Conservation (phyloP, 2,113 vertebrate species). For the Naja naja region DNA sequence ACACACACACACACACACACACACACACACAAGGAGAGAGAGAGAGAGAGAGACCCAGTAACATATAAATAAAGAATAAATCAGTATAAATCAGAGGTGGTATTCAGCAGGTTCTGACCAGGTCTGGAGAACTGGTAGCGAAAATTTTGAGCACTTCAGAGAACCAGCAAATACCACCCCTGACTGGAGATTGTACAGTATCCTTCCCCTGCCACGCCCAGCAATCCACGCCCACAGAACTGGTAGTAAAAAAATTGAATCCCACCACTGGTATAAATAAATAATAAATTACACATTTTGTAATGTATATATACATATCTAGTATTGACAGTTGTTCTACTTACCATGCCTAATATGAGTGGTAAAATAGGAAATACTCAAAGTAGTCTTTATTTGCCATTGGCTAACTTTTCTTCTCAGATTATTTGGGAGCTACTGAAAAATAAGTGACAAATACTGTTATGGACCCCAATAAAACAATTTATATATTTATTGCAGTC, state of each 20-base stretch:
- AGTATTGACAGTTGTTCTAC: neutral
- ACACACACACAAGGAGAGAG: too few species aligned
- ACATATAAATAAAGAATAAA: neutral
- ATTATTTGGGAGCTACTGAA: neutral
- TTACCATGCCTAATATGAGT: neutral
- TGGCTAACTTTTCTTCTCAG: neutral
- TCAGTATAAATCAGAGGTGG: neutral
- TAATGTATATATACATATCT: neutral
- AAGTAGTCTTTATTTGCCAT: neutral
- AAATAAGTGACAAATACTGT: neutral
- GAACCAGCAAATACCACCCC: too few species aligned
- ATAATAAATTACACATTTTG: neutral
- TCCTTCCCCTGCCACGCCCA: too few species aligned
- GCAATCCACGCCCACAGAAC: too few species aligned
- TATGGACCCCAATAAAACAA: neutral
- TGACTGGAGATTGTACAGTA: too few species aligned
- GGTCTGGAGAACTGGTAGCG: too few species aligned
- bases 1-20: neutral
- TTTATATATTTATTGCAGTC: neutral
- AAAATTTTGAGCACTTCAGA: too few species aligned
- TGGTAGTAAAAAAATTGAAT: too few species aligned
- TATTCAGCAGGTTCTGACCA: too few species aligned
- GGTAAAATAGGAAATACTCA: neutral
- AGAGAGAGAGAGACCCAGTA: neutral
- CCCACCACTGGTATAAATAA: neutral